A percentile compares a stretch with the other conserved stretches of the same genome.
Evolutionary conservation across 23 tunicate species (phyloP).

Genomic region (Diplosoma virens): DNA sequence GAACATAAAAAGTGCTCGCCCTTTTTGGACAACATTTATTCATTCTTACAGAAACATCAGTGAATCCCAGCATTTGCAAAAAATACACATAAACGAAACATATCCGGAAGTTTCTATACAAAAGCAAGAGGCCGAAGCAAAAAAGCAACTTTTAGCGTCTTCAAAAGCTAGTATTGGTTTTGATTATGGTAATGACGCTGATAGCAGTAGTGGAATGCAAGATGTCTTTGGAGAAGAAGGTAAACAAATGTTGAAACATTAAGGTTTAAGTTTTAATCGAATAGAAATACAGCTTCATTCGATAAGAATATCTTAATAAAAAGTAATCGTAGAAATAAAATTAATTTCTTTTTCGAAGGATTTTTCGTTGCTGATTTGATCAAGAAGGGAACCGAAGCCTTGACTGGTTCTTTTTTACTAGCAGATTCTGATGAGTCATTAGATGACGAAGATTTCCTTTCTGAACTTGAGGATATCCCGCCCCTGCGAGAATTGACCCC

Average conservation of each 20-base stretch:
- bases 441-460: constrained; percentile 55
- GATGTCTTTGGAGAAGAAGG: neutral
- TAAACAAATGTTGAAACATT: neutral
- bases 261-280: too few relatives aligned
- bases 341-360: too few relatives aligned
- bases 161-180: constrained; percentile 71
- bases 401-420: too few relatives aligned
- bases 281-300: too few relatives aligned
- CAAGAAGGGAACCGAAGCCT: too few relatives aligned
- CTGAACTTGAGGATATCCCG: constrained; percentile 87
- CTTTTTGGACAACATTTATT: too few relatives aligned
- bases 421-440: constrained; percentile 20
- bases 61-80: constrained; percentile 64
- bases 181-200: constrained; percentile 55
- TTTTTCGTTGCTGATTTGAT: too few relatives aligned
- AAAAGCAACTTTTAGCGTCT: constrained; percentile 63
- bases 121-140: constrained; percentile 68
- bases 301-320: too few relatives aligned
- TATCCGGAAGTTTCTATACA: constrained; percentile 53
- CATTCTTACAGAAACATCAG: constrained; percentile 42
- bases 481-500: constrained; percentile 42
- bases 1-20: constrained; percentile 38
- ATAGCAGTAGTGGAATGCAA: neutral
- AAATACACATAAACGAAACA: constrained; percentile 66
- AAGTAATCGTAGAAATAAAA: too few relatives aligned